Evolutionary conservation across 2,888 invertebrate species (phyloP), one percentile per base, ranked within the genome.

Genomic region (Plemyria rubiginata): DNA sequence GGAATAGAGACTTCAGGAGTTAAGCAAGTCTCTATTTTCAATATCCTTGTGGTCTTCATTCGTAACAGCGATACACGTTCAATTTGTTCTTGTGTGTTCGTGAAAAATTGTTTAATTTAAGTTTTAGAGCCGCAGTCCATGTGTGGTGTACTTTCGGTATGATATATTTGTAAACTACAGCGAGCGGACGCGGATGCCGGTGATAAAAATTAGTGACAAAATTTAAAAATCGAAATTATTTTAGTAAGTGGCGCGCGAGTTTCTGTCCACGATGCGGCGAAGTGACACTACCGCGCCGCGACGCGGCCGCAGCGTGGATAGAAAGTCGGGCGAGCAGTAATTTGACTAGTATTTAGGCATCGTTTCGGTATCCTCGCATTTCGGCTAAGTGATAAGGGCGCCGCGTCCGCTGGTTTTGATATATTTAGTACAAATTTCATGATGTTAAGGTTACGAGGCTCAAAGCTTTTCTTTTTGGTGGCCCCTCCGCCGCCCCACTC

Each of bases 371-470:
- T 92, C 92, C 92, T 92, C 92, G 92, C 92, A 92, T 92, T 92
- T 91, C 87, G 92, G 91, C 91, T 92, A 92, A 92, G 92, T 91
- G 85, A 86, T 88, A 84, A 82, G 82, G 86, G 85, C 77, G 62
- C 88, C 88, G 92, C 88, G 90, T 88, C 87, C 88, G 87, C 88
- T 87, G 78, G 87, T 86, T 85, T 86, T 86, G 91, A 91, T 91
- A 90, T 92, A 90, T 92, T 92, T 92, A 92, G 92, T 92, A 92
- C 92, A 92, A 92, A 92, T 92, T 92, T 91, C 92, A 91, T 85
- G 90, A 91, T 89, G 88, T 92, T 92, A 92, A 92, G 92, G 87
- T 92, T 88, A 91, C 90, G 88, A 90, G 92, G 92, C 92, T 92
- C 92, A 92, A 92, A 92, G 92, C 92, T 88, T 91, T 92, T 91